phyloP scores from a whole-genome alignment of 2,113 vertebrate species.

The Urocolius indicus region DNA sequence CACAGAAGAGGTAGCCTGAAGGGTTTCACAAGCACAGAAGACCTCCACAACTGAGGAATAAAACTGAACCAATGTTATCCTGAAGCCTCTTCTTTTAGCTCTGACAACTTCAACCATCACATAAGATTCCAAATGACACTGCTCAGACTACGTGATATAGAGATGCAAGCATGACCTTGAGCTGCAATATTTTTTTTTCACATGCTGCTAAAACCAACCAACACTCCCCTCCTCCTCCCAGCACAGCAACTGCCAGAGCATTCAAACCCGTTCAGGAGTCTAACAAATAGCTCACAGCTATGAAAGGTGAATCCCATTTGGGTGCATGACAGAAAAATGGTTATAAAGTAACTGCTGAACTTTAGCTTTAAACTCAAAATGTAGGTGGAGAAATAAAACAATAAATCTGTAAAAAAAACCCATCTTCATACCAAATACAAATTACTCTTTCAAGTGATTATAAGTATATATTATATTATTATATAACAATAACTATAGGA shows the following conservation, averaged over 20 bases:
- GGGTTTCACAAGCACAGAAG: background rate
- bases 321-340: background rate
- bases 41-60: background rate
- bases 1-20: background rate
- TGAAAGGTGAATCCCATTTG: background rate
- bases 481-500: no score
- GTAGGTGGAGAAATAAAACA: constrained; percentile 13
- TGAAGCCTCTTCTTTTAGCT: constrained; percentile 11
- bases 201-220: background rate
- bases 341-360: constrained; percentile 33
- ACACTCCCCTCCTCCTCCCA: background rate
- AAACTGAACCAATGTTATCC: constrained; percentile 7
- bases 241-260: background rate
- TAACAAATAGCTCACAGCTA: background rate
- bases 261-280: background rate
- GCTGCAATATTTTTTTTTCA: constrained; percentile 58
- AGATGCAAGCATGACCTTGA: constrained; percentile 37
- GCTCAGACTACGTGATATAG: background rate
- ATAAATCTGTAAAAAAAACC: background rate
- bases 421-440: constrained; percentile 15
- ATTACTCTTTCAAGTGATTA: background rate
- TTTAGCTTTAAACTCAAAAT: background rate
- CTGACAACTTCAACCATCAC: constrained; percentile 9
- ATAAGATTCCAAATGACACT: constrained; percentile 27
- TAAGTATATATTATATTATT: no score